These are phyloP conservation scores for Pegoplata infirma DNA, from an alignment of 2,888 invertebrate genomes.

Conservation along the genomic window DNA sequence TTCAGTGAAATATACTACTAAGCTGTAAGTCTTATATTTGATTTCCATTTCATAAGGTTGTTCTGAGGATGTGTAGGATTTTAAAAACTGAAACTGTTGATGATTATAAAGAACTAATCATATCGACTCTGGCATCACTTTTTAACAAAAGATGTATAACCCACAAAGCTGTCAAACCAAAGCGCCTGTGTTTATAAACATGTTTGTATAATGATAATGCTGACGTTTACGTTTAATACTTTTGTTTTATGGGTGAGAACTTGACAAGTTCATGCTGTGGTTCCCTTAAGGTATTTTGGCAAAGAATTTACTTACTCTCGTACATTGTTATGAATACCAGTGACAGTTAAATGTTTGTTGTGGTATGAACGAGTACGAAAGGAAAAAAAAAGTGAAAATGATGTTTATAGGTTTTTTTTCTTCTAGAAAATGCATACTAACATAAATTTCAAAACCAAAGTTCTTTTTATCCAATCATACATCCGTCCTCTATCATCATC, in stretches of 20 bases:
- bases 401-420: slow-evolving; percentile 45
- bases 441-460: slow-evolving; percentile 1
- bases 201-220: neutral
- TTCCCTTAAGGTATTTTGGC: slow-evolving; percentile 29
- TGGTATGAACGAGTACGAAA: neutral
- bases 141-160: neutral
- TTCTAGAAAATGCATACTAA: slow-evolving; percentile 2
- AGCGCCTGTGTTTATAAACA: neutral
- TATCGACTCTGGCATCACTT: neutral
- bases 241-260: slow-evolving; percentile 43
- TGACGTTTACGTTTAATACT: slow-evolving; percentile 13
- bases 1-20: too few relatives aligned
- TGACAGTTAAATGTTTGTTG: slow-evolving; percentile 9
- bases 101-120: too few relatives aligned
- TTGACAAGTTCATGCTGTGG: slow-evolving; percentile 31
- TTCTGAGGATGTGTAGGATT: too few relatives aligned
- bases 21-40: too few relatives aligned
- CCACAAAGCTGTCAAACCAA: neutral
- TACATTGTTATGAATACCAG: neutral
- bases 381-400: neutral
- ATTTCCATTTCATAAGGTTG: too few relatives aligned
- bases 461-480: neutral
- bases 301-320: neutral
- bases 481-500: neutral
- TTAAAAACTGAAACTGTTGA: too few relatives aligned